These are phyloP conservation scores for Acrobasis repandana DNA, from an alignment of 2,888 invertebrate genomes.

Conservation along the genomic window DNA sequence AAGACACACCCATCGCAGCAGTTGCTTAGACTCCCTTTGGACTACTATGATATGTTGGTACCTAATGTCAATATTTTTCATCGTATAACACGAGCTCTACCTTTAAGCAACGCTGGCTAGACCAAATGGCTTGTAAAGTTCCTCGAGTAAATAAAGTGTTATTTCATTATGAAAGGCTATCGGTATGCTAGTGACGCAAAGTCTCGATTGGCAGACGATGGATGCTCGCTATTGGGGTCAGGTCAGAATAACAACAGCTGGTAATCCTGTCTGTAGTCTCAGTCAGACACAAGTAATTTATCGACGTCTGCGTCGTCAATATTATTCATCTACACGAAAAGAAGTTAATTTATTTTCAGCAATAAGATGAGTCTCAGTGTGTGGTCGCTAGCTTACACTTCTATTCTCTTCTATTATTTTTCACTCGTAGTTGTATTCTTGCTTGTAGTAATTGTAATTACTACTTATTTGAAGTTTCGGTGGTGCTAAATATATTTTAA, in stretches of 20 bases:
- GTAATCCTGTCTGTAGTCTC: background rate
- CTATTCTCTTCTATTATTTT: too few relatives aligned
- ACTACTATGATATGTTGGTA: too few relatives aligned
- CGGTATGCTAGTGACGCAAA: background rate
- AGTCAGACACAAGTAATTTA: background rate
- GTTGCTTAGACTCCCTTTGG: too few relatives aligned
- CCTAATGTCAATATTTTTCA: too few relatives aligned
- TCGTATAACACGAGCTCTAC: background rate
- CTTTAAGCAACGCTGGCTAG: conserved; percentile 36
- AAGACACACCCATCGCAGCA: too few relatives aligned
- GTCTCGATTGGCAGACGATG: background rate
- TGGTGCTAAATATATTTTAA: too few relatives aligned
- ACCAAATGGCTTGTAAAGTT: conserved; percentile 54
- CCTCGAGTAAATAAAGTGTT: conserved; percentile 44
- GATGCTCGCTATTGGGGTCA: background rate
- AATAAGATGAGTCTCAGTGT: too few relatives aligned
- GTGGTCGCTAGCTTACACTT: too few relatives aligned
- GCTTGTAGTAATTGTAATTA: too few relatives aligned
- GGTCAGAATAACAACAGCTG: conserved; percentile 2
- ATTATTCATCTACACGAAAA: background rate
- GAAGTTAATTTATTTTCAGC: too few relatives aligned
- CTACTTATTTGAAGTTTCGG: too few relatives aligned
- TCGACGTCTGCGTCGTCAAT: background rate
- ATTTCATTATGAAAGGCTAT: conserved; percentile 39
- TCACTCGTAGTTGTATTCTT: too few relatives aligned